Evolutionary conservation across 2,888 invertebrate genomes (phyloP), one percentile per base, ranked within the genome.

Genomic region (Allygus modestus): DNA sequence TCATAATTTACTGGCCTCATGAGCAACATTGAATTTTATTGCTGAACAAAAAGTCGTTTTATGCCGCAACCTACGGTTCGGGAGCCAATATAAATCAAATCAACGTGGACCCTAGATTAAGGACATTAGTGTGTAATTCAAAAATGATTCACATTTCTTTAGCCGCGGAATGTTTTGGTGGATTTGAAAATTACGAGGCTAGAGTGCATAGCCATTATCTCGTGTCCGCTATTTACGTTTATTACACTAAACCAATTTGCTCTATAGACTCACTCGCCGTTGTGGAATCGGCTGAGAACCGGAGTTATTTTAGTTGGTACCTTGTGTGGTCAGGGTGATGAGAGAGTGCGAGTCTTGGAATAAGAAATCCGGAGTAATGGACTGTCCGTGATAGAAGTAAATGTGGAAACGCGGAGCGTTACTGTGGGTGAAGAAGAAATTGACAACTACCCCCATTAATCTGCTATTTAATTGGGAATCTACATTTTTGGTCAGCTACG

Each of bases 81-180:
- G 65, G 28, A 31, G 28, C 65, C 65, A 65, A 65, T 65, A 73
- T 43, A 43, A 43, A 73, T 37, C 73, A 73, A 73, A 73, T 73
- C 73, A 41, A 17, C 73, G 77, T 43, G 37, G 41, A 77, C 77
- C 41, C 46, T 77, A 77, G 51, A 77, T 77, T 77, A 73, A 77
- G 77, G 28, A 77, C 43, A 77, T 77, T 46, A 77, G 51, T 23
- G 41, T 23, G 77, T 51, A 77, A 77, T 77, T 77, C 41, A 15
- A 7, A 77, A 75, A 75, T 75, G 75, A 77, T 77, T 37, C 46
- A 77, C 51, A 77, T 77, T 77, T 77, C 77, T 77, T 77, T 77
- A 28, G 37, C 77, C 37, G 51, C 77, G 77, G 77, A 77, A 77
- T 77, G 77, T 46, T 77, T 43, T 28, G n/a, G 75, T 28, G 73